These are phyloP conservation scores for Scylla paramamosain DNA, from an alignment of 1,140 invertebrate genomes.

Conservation along the genomic window DNA sequence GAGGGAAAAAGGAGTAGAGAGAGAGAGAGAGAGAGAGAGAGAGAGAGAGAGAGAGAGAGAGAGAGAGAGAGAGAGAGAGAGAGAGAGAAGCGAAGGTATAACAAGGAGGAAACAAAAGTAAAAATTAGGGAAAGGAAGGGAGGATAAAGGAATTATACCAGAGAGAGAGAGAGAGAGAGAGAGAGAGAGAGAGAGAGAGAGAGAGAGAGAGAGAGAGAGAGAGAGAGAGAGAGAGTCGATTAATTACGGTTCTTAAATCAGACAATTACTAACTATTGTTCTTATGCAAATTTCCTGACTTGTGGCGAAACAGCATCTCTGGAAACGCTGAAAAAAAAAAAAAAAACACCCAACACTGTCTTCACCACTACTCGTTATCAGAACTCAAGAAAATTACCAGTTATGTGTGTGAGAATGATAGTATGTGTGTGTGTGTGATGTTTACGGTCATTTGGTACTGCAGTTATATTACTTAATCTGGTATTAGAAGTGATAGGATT, in stretches of 20 bases:
- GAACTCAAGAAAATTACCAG: neutral
- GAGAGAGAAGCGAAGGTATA: too few relatives aligned
- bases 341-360: neutral
- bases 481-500: too few relatives aligned
- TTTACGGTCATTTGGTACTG: neutral
- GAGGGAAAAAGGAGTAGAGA: neutral
- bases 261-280: neutral
- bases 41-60: neutral
- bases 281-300: neutral
- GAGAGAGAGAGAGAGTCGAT: constrained; percentile 48
- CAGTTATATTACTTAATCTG: too few relatives aligned
- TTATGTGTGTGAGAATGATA: neutral
- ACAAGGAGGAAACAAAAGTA: neutral
- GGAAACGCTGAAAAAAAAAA: too few relatives aligned
- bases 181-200: constrained; percentile 42
- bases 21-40: constrained; percentile 13
- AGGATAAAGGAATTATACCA: neutral
- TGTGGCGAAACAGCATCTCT: neutral
- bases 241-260: too few relatives aligned
- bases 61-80: neutral
- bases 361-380: too few relatives aligned
- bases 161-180: neutral
- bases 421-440: constrained; percentile 31
- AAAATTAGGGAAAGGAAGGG: too few relatives aligned
- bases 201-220: neutral